Evolutionary conservation across 2,113 vertebrate genomes (phyloP).

Genomic region (Motacilla alba): DNA sequence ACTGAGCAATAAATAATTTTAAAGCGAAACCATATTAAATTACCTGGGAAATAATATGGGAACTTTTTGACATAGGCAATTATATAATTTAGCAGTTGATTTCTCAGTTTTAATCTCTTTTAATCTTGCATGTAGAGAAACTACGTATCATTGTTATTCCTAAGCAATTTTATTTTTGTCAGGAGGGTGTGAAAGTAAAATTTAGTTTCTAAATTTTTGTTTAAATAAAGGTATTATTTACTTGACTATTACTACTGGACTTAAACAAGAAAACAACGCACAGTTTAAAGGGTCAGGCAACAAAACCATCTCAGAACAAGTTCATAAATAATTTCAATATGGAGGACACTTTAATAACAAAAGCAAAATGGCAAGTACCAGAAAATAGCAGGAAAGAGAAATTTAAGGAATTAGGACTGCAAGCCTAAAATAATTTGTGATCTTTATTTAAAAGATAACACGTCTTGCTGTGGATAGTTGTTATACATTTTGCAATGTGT

Average conservation of each 20-base stretch:
- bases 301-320: neutral
- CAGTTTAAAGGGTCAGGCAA: neutral
- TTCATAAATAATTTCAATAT: neutral
- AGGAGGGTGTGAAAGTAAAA: neutral
- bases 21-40: neutral
- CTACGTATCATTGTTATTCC: rapidly evolving
- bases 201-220: neutral
- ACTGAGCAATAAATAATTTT: neutral
- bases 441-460: neutral
- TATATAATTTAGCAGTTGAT: neutral
- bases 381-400: neutral
- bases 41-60: neutral
- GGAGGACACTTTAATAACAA: neutral
- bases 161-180: neutral
- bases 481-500: neutral
- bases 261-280: neutral
- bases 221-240: neutral
- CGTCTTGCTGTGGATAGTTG: rapidly evolving
- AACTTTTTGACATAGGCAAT: neutral
- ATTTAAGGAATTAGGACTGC: neutral
- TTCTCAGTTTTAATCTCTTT: neutral
- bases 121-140: neutral
- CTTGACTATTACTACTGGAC: neutral
- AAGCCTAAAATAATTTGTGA: neutral
- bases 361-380: neutral